Evolutionary conservation across 1,140 invertebrate genomes (phyloP).

Genomic region (Marisa cornuarietis): DNA sequence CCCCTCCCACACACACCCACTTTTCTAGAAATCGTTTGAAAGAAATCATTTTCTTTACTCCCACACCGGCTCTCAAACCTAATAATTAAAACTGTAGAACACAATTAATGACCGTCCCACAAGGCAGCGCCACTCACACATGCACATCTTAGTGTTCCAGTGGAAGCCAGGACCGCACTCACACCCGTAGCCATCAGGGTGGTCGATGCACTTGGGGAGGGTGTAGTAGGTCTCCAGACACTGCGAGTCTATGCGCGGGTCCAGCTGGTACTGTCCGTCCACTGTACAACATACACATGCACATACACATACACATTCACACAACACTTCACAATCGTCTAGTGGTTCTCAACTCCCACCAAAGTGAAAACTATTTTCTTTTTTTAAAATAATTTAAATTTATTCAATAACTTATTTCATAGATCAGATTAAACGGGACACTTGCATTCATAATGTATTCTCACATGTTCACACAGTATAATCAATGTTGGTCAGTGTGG

Average conservation of each 20-base stretch:
- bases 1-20: background rate
- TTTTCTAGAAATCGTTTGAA: background rate
- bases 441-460: too few species aligned
- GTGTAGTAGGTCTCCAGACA: conserved; percentile 55
- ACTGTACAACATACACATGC: background rate
- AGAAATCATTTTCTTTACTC: background rate
- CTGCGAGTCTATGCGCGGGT: conserved; percentile 21
- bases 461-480: too few species aligned
- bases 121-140: conserved; percentile 56
- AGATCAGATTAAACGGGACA: too few species aligned
- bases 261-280: conserved; percentile 9
- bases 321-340: too few species aligned
- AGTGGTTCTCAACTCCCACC: too few species aligned
- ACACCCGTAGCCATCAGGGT: conserved; percentile 63
- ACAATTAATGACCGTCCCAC: background rate
- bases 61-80: background rate
- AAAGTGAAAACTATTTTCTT: background rate
- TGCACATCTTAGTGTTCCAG: conserved; percentile 66
- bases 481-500: too few species aligned
- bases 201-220: conserved; percentile 58
- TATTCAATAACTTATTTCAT: background rate
- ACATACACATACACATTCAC: too few species aligned
- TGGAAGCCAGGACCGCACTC: conserved; percentile 65
- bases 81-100: background rate
- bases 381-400: background rate